phyloP scores from a whole-genome alignment of 2,888 invertebrate species.

The Pristionchus exspectatus region DNA sequence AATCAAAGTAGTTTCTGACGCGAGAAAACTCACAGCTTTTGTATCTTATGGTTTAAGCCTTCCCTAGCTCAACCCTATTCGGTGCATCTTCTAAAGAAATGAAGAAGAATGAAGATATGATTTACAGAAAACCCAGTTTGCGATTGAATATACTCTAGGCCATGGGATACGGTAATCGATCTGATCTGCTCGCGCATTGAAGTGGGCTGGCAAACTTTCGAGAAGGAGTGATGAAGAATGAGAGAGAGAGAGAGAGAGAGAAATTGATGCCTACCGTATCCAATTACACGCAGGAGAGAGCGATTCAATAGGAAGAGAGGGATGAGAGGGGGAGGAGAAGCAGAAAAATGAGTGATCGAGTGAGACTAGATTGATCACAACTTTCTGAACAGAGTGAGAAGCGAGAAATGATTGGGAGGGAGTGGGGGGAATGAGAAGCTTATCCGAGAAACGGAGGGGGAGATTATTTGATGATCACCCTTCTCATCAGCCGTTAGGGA shows the following conservation, averaged over 20 bases:
- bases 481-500: conserved; percentile 13
- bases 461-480: conserved; percentile 56
- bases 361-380: conserved; percentile 39
- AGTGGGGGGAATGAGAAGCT: conserved; percentile 34
- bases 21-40: background rate
- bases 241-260: background rate
- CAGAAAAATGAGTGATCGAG: conserved; percentile 46
- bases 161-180: background rate
- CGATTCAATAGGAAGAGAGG: conserved; percentile 51
- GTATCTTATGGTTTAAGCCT: background rate
- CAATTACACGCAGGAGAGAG: conserved; percentile 60
- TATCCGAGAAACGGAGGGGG: conserved; percentile 35
- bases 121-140: background rate
- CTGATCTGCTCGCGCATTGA: conserved; percentile 1
- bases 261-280: conserved; percentile 57
- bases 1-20: conserved; percentile 27
- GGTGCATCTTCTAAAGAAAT: background rate
- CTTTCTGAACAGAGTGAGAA: background rate
- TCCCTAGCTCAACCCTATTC: background rate
- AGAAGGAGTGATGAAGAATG: background rate
- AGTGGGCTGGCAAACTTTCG: conserved; percentile 37
- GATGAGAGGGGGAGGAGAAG: conserved; percentile 29
- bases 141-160: background rate
- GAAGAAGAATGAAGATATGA: background rate
- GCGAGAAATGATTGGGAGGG: conserved; percentile 41